phyloP scores from a whole-genome alignment of 1,140 invertebrate species.

The Magallana gigas region DNA sequence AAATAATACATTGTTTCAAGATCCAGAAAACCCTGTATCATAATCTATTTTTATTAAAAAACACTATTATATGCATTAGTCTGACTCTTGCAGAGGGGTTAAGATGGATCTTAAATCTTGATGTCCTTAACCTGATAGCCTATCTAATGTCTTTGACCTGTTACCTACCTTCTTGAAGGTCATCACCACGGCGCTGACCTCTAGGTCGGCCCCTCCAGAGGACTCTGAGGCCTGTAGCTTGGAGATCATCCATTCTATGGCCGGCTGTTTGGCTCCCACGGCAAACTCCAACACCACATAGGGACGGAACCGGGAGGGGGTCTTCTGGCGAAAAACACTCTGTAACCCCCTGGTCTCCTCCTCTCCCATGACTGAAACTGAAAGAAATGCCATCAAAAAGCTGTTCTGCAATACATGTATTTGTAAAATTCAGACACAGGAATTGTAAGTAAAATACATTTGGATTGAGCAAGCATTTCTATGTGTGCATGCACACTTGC shows the following conservation, averaged over 20 bases:
- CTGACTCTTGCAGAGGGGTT: no score
- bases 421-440: no score
- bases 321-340: constrained; percentile 30
- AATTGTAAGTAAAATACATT: no score
- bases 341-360: constrained; percentile 22
- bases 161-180: constrained; percentile 71
- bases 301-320: constrained; percentile 57
- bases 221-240: constrained; percentile 82
- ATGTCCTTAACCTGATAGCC: no score
- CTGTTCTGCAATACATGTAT: no score
- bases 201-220: constrained; percentile 83
- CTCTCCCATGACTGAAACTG: constrained; percentile 6
- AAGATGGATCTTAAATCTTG: no score
- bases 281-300: constrained; percentile 80
- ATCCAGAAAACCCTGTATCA: no score
- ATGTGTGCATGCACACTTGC: no score
- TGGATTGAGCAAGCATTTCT: no score
- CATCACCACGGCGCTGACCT: constrained; percentile 81
- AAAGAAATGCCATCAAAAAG: neutral
- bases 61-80: no score
- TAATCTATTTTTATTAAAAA: no score
- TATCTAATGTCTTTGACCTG: neutral
- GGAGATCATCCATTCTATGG: constrained; percentile 82
- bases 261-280: constrained; percentile 79
- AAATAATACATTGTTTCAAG: no score